A percentile compares a stretch with the other conserved stretches of the same genome.
These are phyloP conservation scores for Apantesis nais DNA, from an alignment of 2,888 invertebrate genomes.

Conservation along the genomic window DNA sequence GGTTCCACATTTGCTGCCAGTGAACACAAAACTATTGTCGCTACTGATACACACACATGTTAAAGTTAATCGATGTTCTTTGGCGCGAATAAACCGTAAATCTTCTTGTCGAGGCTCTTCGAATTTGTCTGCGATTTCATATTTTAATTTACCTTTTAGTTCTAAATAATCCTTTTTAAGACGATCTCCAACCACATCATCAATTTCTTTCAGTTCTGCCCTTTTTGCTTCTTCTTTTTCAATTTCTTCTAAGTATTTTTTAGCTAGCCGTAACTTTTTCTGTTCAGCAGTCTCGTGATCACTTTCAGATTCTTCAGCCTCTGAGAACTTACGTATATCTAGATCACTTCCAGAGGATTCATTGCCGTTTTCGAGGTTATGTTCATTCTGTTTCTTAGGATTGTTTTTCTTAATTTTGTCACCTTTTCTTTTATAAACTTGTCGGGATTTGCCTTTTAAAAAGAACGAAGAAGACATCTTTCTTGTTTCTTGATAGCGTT, in stretches of 20 bases:
- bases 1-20: slow-evolving; percentile 95
- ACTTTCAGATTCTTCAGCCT: slow-evolving; percentile 83
- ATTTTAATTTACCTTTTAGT: slow-evolving; percentile 92
- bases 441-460: slow-evolving; percentile 85
- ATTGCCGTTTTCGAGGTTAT: slow-evolving; percentile 83
- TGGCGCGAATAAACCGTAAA: slow-evolving; percentile 87
- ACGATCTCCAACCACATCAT: slow-evolving; percentile 89
- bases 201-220: slow-evolving; percentile 87
- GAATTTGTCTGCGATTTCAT: slow-evolving; percentile 89
- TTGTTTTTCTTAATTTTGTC: slow-evolving; percentile 74
- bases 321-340: slow-evolving; percentile 85
- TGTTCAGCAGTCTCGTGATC: slow-evolving; percentile 94
- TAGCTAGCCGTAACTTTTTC: slow-evolving; percentile 95
- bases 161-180: slow-evolving; percentile 94
- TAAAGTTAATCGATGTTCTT: slow-evolving; percentile 91
- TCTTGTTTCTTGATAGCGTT: slow-evolving; percentile 15
- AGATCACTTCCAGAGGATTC: slow-evolving; percentile 89
- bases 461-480: slow-evolving; percentile 87
- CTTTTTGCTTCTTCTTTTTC: slow-evolving; percentile 91
- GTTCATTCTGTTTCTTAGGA: slow-evolving; percentile 65
- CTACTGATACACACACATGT: slow-evolving; percentile 92
- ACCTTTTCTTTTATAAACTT: slow-evolving; percentile 83
- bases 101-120: slow-evolving; percentile 62
- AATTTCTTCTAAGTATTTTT: slow-evolving; percentile 94
- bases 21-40: slow-evolving; percentile 90